Evolutionary conservation across 2,113 vertebrate genomes (phyloP).

Genomic region (Telmatochromis brachygnathus): DNA sequence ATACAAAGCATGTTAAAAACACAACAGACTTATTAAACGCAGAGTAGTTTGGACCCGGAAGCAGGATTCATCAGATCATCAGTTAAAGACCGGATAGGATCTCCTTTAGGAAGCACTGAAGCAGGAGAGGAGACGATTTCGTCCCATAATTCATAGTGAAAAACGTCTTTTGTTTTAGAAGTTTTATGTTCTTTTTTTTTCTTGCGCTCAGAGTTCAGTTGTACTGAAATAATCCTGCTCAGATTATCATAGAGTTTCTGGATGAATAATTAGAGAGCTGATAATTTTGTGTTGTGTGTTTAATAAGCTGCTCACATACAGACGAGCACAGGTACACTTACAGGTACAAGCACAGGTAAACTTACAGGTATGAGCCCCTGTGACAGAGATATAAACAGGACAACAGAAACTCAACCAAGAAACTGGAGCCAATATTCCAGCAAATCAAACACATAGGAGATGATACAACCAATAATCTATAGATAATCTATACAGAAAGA

Average conservation of each 20-base stretch:
- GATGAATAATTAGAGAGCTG: not conserved
- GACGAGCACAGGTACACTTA: not conserved
- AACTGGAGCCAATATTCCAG: not conserved
- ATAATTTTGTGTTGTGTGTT: not conserved
- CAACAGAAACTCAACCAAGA: not conserved
- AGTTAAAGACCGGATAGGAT: not conserved
- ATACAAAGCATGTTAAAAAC: not conserved
- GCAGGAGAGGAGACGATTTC: not conserved
- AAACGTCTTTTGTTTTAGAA: not conserved
- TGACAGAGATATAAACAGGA: not conserved
- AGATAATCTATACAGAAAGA: not conserved
- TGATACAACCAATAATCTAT: not conserved
- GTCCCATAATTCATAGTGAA: not conserved
- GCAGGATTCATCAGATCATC: not conserved
- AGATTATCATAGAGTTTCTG: not conserved
- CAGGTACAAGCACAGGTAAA: not conserved
- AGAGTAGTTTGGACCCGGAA: not conserved
- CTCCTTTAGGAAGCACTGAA: not conserved
- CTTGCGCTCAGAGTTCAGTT: not conserved
- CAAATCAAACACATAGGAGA: not conserved
- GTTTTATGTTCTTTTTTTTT: not conserved
- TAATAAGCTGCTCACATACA: not conserved
- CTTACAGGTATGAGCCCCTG: not conserved
- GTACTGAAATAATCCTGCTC: not conserved
- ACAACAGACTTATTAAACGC: not conserved